Base-by-base conservation (phyloP, 2,797 vertebrate genomes). In the Allobates femoralis region DNA sequence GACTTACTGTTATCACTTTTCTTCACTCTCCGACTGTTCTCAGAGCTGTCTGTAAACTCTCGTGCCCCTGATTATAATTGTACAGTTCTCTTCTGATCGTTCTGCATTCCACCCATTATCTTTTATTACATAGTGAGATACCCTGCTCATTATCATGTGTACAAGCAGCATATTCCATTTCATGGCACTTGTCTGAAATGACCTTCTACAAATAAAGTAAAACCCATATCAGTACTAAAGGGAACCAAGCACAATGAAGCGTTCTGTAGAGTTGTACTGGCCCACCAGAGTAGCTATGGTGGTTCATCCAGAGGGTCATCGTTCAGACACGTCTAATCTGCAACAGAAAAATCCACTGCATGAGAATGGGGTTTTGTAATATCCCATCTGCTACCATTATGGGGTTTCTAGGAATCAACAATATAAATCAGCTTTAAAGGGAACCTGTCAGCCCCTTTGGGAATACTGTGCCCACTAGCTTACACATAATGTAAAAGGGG, bases 81-180 rank as follows among this genome's bases (percentile, higher is more conserved):
- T n/a, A 34, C 50, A 56, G 12, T 66, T 37, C 14, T 53, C 10
- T 67, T 10, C 46, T 23, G 23, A 83, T 28, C 53, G 12, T 73
- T 28, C 67, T 58, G 51, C 81, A 73, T 83, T 73, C 51, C 67
- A 83, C 7, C 4, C 18, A 58, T 73, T 81, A 66, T 67, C 79
- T 51, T 18, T 51, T 41, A 50, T 83, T 74, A 83, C 58, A 73
- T 21, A 73, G 50, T 2, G 2, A 83, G 67, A 83, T 81, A 81
- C 46, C 79, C 58, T 12, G 62, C 79, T 67, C 8, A 67, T 83
- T 74, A 83, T 83, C 81, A 83, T 67, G 37, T 56, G 81, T 16
- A 41, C 21, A 7, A 82, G 81, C 67, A 58, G 81, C 53, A 83
- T 67, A 74, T 58, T 74, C 66, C 69, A 55, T 53, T 32, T 81